Evolutionary conservation across 2,113 vertebrate genomes (phyloP).

Genomic region (Solea senegalensis): DNA sequence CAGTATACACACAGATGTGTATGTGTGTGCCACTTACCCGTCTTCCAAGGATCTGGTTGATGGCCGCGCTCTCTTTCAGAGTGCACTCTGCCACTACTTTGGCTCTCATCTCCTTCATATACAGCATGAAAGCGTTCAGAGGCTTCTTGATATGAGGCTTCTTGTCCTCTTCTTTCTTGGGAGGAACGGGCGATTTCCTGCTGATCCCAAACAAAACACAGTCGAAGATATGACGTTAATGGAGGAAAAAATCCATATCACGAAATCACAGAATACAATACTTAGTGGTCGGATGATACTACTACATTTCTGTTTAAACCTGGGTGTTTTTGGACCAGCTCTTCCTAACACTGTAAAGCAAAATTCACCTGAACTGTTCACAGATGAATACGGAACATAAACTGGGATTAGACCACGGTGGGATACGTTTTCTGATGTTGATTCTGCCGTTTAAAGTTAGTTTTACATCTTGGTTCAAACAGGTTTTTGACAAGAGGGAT

Average conservation of each 20-base stretch:
- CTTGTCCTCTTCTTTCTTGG: slow-evolving; percentile 97
- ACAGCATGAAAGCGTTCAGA: slow-evolving; percentile 94
- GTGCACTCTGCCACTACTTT: slow-evolving; percentile 98
- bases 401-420: too few species aligned
- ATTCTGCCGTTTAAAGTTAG: too few species aligned
- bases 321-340: too few species aligned
- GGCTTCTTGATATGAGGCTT: slow-evolving; percentile 96
- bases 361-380: too few species aligned
- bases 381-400: too few species aligned
- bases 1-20: background rate
- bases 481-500: too few species aligned
- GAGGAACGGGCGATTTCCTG: slow-evolving; percentile 88
- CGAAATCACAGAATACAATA: background rate
- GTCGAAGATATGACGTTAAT: slow-evolving; percentile 35
- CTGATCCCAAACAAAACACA: slow-evolving; percentile 56
- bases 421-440: too few species aligned
- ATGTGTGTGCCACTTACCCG: slow-evolving; percentile 79
- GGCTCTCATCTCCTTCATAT: slow-evolving; percentile 99
- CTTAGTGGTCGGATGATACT: too few species aligned
- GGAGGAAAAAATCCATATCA: background rate
- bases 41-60: slow-evolving; percentile 97
- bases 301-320: too few species aligned
- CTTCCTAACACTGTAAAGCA: too few species aligned
- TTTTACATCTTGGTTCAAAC: too few species aligned
- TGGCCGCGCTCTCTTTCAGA: slow-evolving; percentile 95